These are phyloP conservation scores for Flabesymbios commensalis DNA, from an alignment of 2,888 invertebrate genomes.

Conservation along the genomic window DNA sequence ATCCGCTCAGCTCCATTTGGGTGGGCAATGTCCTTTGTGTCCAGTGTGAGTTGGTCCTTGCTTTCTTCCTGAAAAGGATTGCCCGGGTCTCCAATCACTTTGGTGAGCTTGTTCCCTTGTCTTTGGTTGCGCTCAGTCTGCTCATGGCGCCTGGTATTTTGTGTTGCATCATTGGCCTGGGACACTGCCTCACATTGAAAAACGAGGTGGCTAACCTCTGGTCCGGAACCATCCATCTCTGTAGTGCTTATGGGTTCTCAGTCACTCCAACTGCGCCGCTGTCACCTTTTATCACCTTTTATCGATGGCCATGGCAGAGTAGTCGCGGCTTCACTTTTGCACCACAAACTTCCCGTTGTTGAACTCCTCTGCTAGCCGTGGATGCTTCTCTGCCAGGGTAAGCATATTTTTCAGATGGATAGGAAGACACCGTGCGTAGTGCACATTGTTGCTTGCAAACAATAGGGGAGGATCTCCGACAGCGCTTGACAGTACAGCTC, in stretches of 20 bases:
- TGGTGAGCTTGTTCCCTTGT: slow-evolving; percentile 23
- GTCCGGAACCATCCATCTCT: slow-evolving; percentile 42
- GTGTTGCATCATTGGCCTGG: slow-evolving; percentile 1
- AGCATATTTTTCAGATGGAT: slow-evolving; percentile 37
- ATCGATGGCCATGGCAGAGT: slow-evolving; percentile 36
- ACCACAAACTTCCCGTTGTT: slow-evolving; percentile 34
- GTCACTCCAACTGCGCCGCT: slow-evolving; percentile 37
- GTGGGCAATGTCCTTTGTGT: slow-evolving; percentile 29
- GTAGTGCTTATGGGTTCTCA: slow-evolving; percentile 32
- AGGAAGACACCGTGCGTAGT: slow-evolving; percentile 40
- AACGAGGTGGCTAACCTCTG: slow-evolving; percentile 33
- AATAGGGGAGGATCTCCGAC: slow-evolving; percentile 30
- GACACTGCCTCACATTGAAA: slow-evolving; percentile 9
- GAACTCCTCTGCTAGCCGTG: slow-evolving; percentile 31
- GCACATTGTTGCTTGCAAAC: slow-evolving; percentile 34
- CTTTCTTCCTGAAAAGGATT: slow-evolving; percentile 28
- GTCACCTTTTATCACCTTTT: slow-evolving; percentile 39
- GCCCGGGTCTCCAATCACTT: slow-evolving; percentile 19
- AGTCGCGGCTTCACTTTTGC: slow-evolving; percentile 30
- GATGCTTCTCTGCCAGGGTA: slow-evolving; percentile 27
- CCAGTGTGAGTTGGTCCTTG: slow-evolving; percentile 26
- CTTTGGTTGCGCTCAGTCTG: slow-evolving; percentile 3
- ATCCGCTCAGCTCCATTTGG: slow-evolving; percentile 22
- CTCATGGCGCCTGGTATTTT: slow-evolving; percentile 11
- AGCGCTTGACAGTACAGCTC: slow-evolving; percentile 23